Evolutionary conservation across 2,888 invertebrate genomes (phyloP), one percentile per base, ranked within the genome.

Genomic region (Pantelozetes paolii): DNA sequence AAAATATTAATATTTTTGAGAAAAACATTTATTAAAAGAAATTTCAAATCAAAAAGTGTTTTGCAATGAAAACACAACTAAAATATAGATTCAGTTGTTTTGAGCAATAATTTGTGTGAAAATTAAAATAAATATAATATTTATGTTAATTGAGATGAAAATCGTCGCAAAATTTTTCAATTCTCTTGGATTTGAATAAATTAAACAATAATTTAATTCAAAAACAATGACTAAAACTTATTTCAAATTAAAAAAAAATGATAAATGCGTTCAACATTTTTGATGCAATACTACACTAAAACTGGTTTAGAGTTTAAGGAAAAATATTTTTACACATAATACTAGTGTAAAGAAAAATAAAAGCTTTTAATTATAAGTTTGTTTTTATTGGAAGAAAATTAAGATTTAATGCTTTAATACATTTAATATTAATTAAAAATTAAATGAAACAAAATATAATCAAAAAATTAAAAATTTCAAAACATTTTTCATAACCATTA

Each of bases 351-450:
- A 28, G 18, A 59, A 28, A 59, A 15, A 59, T 5, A 59, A 59
- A 13, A 50, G 11, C 15, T 11, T 54, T 28, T 59, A 59, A 59
- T 59, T 59, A 59, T 59, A 59, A 59, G 59, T 59, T 50, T 50
- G 59, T 59, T 59, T 59, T 59, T 59, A 59, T 59, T 59, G 59
- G 59, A 28, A 59, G 59, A 59, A 59, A 59, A 59, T 59, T 59
- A 15, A 59, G 30, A 59, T 59, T 59, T 59, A 28, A 59, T 59
- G 59, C 59, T 20, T 59, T 59, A 3, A n/a, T 54, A n/a, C n/a
- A n/a, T n/a, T n/a, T n/a, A 36, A 36, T 54, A 54, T 26, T 54
- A 54, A 54, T 26, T 9, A 54, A 54, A 54, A 54, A 59, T 30
- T 59, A 18, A 28, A 23, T 23, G 11, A 23, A 23, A 23, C 1